These are phyloP conservation scores for Drosophila watanabei DNA, from an alignment of 1,140 invertebrate genomes.

Conservation along the genomic window DNA sequence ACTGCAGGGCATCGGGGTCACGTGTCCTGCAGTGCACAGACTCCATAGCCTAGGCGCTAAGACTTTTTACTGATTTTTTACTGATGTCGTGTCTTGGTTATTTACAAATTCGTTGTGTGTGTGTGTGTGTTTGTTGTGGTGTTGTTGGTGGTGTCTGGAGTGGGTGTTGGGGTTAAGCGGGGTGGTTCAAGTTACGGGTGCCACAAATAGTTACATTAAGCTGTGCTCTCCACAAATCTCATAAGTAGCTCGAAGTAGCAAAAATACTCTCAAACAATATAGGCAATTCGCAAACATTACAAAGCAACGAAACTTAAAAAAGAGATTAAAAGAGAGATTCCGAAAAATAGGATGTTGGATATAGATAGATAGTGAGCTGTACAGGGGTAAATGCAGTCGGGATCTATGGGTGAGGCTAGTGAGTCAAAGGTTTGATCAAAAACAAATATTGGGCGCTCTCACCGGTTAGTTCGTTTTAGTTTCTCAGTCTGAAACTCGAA, in stretches of 20 bases:
- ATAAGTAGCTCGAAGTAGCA: constrained; percentile 24
- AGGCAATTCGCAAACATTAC: constrained; percentile 60
- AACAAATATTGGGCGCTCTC: constrained; percentile 58
- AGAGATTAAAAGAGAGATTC: constrained; percentile 12
- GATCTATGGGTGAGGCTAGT: constrained; percentile 19
- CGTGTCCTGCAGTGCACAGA: constrained; percentile 49
- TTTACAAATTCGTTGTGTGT: constrained; percentile 57
- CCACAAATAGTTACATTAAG: constrained; percentile 51
- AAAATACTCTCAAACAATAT: constrained; percentile 44
- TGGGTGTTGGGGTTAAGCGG: constrained; percentile 59
- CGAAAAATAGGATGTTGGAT: neutral
- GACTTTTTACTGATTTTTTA: constrained; percentile 78
- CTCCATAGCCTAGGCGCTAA: constrained; percentile 66
- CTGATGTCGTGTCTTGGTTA: constrained; percentile 65
- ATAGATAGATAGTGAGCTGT: constrained; percentile 21
- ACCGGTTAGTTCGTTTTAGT: constrained; percentile 62
- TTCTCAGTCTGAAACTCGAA: constrained; percentile 63
- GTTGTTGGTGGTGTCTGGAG: constrained; percentile 4
- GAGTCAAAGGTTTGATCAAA: constrained; percentile 18
- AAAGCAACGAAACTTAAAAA: constrained; percentile 36
- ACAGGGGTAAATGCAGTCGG: constrained; percentile 23
- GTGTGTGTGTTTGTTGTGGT: constrained; percentile 18
- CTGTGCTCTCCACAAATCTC: constrained; percentile 45
- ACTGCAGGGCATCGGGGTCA: constrained; percentile 13
- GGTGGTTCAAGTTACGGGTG: constrained; percentile 47